Evolutionary conservation across 2,888 invertebrate genomes (phyloP).

Genomic region (Caenorhabditis sinica): DNA sequence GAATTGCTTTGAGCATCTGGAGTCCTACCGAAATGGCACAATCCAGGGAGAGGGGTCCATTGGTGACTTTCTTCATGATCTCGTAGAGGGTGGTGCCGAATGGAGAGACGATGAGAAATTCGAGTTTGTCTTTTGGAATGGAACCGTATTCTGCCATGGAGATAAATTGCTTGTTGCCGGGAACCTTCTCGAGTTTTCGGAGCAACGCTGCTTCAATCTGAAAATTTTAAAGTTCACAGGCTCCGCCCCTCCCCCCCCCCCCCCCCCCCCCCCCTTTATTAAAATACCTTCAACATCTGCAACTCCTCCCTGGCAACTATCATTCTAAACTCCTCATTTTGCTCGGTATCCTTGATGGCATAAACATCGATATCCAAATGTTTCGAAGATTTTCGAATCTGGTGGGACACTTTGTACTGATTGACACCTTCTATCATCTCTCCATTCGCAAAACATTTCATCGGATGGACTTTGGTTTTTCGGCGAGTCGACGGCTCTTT

Average conservation of each 20-base stretch:
- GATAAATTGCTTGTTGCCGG: conserved; percentile 36
- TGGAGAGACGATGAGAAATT: conserved; percentile 47
- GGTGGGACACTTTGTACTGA: conserved; percentile 36
- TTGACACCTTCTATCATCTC: conserved; percentile 49
- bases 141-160: conserved; percentile 46
- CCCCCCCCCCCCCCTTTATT: too few relatives aligned
- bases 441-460: conserved; percentile 36
- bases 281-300: conserved; percentile 33
- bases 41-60: conserved; percentile 5
- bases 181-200: conserved; percentile 41
- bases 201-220: conserved; percentile 43
- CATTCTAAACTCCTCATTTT: conserved; percentile 45
- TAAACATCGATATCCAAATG: conserved; percentile 38
- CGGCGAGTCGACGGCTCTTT: not conserved
- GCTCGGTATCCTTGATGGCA: conserved; percentile 37
- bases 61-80: conserved; percentile 35
- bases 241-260: too few relatives aligned
- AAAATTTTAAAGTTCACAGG: too few relatives aligned
- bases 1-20: conserved; percentile 42
- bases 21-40: conserved; percentile 27
- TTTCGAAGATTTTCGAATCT: conserved; percentile 23
- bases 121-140: conserved; percentile 40
- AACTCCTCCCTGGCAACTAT: conserved; percentile 25
- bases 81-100: conserved; percentile 45
- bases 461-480: not conserved